Percentiles rank a stretch among this genome's conserved stretches.
phyloP scores from a whole-genome alignment of 2,113 vertebrate genomes.

The Sebastes schlegelii region DNA sequence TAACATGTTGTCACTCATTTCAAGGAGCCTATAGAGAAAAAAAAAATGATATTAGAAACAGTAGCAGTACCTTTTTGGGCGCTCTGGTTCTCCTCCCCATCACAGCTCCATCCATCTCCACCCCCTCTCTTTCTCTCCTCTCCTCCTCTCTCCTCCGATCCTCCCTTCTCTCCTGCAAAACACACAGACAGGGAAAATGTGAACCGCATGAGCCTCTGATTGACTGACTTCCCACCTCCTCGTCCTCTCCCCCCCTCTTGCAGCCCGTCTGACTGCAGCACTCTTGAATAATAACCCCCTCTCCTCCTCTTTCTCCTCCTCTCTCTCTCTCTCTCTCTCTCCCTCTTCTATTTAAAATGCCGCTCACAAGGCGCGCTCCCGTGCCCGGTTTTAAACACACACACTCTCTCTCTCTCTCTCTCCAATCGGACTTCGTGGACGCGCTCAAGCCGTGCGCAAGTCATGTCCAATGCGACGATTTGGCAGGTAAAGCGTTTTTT shows the following conservation, averaged over 20 bases:
- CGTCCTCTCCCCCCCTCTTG: conserved; percentile 8
- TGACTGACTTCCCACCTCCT: conserved; percentile 59
- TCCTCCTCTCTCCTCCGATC: not conserved
- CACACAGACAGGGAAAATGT: not conserved
- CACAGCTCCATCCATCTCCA: not conserved
- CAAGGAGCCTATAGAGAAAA: not conserved
- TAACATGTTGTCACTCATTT: not conserved
- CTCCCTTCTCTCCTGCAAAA: conserved; percentile 23
- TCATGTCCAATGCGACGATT: conserved; percentile 44
- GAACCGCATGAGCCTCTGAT: conserved; percentile 41
- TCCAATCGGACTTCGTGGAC: conserved; percentile 26
- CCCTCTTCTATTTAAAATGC: conserved; percentile 72
- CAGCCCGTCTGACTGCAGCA: conserved; percentile 70
- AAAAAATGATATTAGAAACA: not conserved
- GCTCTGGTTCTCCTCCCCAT: not conserved
- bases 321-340: conserved; percentile 29
- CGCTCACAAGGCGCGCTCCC: conserved; percentile 72
- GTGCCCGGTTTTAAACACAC: conserved; percentile 50
- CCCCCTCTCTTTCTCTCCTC: not conserved
- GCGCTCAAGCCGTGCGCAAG: conserved; percentile 32
- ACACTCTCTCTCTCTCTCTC: not conserved
- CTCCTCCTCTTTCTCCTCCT: conserved; percentile 31
- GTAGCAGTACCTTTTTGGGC: conserved; percentile 5
- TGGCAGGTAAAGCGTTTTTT: conserved; percentile 37
- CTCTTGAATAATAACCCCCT: conserved; percentile 64